Conservation (phyloP, 2,113 vertebrate genomes). For the Notothenia rossii region DNA sequence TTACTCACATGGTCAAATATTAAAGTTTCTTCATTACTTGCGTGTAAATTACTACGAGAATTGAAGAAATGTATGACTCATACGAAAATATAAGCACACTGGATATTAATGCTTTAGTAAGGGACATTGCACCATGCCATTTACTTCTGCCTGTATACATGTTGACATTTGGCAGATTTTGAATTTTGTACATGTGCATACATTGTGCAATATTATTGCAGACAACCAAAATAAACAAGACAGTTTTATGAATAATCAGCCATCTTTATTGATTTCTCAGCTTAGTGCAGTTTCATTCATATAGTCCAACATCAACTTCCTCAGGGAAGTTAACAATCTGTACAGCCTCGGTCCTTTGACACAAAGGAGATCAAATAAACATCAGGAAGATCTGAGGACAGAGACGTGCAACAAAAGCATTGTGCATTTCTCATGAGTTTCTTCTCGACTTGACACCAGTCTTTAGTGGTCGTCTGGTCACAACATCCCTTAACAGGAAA, state of each 20-base stretch:
- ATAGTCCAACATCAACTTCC: too few species aligned
- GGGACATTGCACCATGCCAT: neutral
- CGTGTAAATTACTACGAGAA: too few species aligned
- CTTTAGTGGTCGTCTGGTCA: neutral
- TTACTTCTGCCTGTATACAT: neutral
- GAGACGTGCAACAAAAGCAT: too few species aligned
- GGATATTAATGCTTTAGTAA: neutral
- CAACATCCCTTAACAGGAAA: neutral
- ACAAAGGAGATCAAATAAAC: too few species aligned
- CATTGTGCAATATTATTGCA: neutral
- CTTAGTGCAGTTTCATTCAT: too few species aligned
- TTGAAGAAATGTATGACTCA: too few species aligned
- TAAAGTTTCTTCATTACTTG: too few species aligned
- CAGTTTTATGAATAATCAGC: neutral
- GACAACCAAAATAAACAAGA: neutral
- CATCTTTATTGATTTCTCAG: slow-evolving; percentile 9
- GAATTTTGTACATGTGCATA: neutral
- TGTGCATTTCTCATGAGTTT: neutral
- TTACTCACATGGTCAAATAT: too few species aligned
- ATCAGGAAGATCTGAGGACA: too few species aligned
- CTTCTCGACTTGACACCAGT: neutral
- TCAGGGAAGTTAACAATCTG: too few species aligned
- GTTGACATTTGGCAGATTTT: too few species aligned
- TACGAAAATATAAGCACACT: neutral
- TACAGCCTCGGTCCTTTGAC: too few species aligned